Evolutionary conservation across 2,113 vertebrate genomes (phyloP), one percentile per base, ranked within the genome.

Genomic region (Clarias magur): DNA sequence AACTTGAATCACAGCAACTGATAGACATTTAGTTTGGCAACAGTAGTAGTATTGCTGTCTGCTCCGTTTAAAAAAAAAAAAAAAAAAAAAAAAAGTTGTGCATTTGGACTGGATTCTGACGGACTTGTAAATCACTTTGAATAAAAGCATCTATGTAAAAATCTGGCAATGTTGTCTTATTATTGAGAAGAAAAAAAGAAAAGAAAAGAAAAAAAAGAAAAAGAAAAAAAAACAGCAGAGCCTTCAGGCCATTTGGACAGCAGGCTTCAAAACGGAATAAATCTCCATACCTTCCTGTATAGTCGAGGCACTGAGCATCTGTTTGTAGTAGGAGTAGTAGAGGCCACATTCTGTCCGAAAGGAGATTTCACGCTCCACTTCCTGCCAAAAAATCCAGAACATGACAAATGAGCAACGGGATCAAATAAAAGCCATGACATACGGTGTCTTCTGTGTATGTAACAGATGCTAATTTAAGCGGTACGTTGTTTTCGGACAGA

Each of bases 301-400:
- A 85, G 97, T 97, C 0, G 98, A 95, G 42, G 98, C 97, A 82
- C 96, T 95, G 86, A 99, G 90, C 97, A 99, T 97, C 92, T 99
- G 96, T 89, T 99, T 99, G 95, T 98, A 99, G 95, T 99, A 99
- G 4, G 98, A 99, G 90, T 99, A 99, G 94, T 99, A 99, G 7
- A 99, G 95, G 89, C 98, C 98, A 80, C 98, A 99, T 90, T 99
- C 98, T 0, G 98, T 99, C 92, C 98, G 95, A 94, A 99, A 99
- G 54, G 98, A 99, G 93, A 99, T 99, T 92, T 99, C 98, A 88
- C 97, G 96, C 93, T 99, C 98, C 0, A 99, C 97, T 92, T 99
- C 98, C 98, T 99, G 94, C 70, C 95, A 95, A 59, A 60, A 30
- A 85, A 25, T 87, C 86, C 72, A 60, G 75, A 80, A 81, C 48